Conservation (phyloP, 1,140 invertebrate genomes). For the Drosophila trapezifrons region DNA sequence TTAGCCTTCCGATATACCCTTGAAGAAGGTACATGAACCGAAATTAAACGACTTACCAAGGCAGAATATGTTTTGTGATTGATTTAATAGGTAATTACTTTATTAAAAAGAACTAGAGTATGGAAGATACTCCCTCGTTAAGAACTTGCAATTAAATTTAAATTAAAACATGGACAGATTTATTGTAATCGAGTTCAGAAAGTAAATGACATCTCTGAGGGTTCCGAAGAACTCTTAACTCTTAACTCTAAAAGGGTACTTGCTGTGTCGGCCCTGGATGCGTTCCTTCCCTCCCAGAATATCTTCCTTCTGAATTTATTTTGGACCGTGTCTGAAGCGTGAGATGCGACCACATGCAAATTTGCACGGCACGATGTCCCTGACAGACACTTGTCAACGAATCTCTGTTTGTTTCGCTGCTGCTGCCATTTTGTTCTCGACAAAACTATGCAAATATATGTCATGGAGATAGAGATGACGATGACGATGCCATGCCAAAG, state of each 20-base stretch:
- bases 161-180: no score
- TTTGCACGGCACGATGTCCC: slow-evolving; percentile 65
- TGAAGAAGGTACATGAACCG: slow-evolving; percentile 19
- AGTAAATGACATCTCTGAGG: no score
- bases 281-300: not conserved
- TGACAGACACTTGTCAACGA: slow-evolving; percentile 79
- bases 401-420: slow-evolving; percentile 49
- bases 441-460: slow-evolving; percentile 80
- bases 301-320: slow-evolving; percentile 15
- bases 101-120: no score
- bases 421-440: slow-evolving; percentile 68
- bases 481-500: slow-evolving; percentile 18
- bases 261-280: not conserved
- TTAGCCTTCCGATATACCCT: slow-evolving; percentile 20
- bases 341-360: slow-evolving; percentile 78
- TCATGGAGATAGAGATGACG: slow-evolving; percentile 62
- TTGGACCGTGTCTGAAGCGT: slow-evolving; percentile 56
- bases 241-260: slow-evolving; percentile 16
- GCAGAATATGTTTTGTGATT: no score
- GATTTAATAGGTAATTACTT: no score
- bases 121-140: no score
- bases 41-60: not conserved
- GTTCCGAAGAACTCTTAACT: no score
- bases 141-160: no score
- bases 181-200: no score